A percentile compares a stretch with the other conserved stretches of the same genome.
These are phyloP conservation scores for Chesias legatella DNA, from an alignment of 2,888 invertebrate species.

Conservation along the genomic window DNA sequence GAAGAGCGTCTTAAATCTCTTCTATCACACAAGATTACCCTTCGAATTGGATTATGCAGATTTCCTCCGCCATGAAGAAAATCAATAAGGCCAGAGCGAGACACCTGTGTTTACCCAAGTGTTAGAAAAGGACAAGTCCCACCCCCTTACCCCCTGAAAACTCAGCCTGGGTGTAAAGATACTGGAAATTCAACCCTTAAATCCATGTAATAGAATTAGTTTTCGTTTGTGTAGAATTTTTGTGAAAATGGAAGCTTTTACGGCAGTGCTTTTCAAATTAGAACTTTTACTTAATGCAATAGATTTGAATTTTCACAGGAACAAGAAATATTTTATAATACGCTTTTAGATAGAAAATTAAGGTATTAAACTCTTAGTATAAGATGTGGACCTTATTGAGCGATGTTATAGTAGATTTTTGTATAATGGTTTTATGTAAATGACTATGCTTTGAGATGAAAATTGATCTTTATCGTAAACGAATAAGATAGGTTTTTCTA, in stretches of 20 bases:
- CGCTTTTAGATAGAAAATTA: constrained; percentile 8
- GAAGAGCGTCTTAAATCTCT: constrained; percentile 15
- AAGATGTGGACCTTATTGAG: too few species aligned
- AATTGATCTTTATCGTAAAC: not conserved
- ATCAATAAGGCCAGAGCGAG: constrained; percentile 30
- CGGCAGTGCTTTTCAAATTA: not conserved
- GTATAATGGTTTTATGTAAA: too few species aligned
- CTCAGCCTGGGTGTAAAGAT: too few species aligned
- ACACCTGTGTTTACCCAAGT: constrained; percentile 18
- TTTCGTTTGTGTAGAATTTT: too few species aligned
- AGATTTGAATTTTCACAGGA: constrained; percentile 5
- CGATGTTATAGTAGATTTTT: too few species aligned
- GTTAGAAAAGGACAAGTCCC: constrained; percentile 14
- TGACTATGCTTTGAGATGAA: too few species aligned
- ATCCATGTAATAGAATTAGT: too few species aligned
- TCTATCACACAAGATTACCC: constrained; percentile 18
- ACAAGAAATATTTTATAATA: constrained; percentile 4
- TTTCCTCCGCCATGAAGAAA: constrained; percentile 27
- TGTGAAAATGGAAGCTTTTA: constrained; percentile 21
- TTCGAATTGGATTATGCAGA: constrained; percentile 32
- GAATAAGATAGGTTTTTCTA: constrained; percentile 2
- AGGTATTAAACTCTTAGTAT: too few species aligned
- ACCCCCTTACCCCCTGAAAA: constrained; percentile 6
- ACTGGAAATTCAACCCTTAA: too few species aligned
- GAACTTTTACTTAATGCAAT: not conserved